phyloP scores from a whole-genome alignment of 2,797 vertebrate genomes.

The Sebastes oblongus region DNA sequence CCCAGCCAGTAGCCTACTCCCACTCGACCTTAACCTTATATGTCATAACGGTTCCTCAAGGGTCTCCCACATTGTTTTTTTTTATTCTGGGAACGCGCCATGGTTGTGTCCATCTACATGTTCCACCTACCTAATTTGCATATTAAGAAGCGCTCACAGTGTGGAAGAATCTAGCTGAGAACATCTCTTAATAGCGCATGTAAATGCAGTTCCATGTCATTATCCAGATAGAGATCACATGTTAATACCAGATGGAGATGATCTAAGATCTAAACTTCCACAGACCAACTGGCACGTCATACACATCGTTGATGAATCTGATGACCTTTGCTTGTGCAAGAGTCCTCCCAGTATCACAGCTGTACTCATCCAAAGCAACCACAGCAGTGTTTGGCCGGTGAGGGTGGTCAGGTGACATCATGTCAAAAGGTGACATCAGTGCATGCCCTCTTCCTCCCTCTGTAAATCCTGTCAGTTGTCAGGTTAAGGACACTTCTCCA shows the following conservation, averaged over 20 bases:
- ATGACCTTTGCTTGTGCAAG: background rate
- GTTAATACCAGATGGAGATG: background rate
- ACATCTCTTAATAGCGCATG: background rate
- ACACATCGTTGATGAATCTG: background rate
- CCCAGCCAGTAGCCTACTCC: too few species aligned
- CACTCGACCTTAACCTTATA: background rate
- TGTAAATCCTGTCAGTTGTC: slow-evolving; percentile 9
- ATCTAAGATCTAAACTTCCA: background rate
- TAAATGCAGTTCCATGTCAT: background rate
- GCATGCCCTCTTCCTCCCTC: slow-evolving; percentile 2
- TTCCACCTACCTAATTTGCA: background rate
- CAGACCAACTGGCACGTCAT: background rate
- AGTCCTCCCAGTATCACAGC: too few species aligned
- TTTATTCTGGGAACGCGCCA: background rate
- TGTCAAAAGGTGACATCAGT: background rate
- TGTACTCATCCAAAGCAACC: background rate
- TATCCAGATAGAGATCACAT: background rate
- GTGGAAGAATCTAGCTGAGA: background rate
- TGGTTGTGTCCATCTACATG: background rate
- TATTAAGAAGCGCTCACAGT: background rate
- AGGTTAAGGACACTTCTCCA: slow-evolving; percentile 20
- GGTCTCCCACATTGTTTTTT: background rate
- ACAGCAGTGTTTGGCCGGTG: too few species aligned
- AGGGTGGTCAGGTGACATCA: background rate
- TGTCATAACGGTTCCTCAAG: background rate